These are phyloP conservation scores for Lycaon pictus DNA, from an alignment of 2,113 vertebrate genomes.

Conservation along the genomic window DNA sequence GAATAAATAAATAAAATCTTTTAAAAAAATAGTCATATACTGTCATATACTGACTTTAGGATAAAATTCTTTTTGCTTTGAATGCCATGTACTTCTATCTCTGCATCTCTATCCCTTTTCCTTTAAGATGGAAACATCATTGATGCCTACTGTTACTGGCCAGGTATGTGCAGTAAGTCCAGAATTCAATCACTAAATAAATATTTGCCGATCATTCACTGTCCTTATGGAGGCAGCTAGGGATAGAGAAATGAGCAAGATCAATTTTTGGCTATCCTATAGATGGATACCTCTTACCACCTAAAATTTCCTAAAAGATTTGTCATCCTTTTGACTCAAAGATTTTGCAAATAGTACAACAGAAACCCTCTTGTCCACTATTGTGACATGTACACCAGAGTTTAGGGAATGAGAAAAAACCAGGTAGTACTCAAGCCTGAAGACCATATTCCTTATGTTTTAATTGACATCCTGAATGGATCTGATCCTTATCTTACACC, in stretches of 20 bases:
- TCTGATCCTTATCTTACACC: neutral
- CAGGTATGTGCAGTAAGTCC: neutral
- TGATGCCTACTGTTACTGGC: neutral
- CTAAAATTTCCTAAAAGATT: neutral
- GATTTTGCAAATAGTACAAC: neutral
- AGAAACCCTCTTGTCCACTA: neutral
- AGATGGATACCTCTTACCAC: neutral
- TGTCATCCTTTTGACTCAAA: neutral
- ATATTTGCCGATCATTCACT: neutral
- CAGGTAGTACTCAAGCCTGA: neutral
- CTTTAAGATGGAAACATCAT: neutral
- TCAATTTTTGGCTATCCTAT: neutral
- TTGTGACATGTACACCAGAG: neutral
- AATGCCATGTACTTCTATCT: neutral
- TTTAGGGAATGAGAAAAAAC: neutral
- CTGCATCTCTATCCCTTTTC: neutral
- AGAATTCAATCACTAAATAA: neutral
- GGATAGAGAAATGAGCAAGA: neutral
- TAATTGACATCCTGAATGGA: neutral
- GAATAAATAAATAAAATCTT: no score
- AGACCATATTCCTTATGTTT: neutral
- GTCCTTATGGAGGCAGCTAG: neutral
- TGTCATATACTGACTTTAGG: neutral
- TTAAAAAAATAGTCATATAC: no score
- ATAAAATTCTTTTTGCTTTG: neutral